A percentile compares a stretch with the other conserved stretches of the same genome.
Conservation (phyloP, 2,888 invertebrate species). For the Diarsia dahlii region DNA sequence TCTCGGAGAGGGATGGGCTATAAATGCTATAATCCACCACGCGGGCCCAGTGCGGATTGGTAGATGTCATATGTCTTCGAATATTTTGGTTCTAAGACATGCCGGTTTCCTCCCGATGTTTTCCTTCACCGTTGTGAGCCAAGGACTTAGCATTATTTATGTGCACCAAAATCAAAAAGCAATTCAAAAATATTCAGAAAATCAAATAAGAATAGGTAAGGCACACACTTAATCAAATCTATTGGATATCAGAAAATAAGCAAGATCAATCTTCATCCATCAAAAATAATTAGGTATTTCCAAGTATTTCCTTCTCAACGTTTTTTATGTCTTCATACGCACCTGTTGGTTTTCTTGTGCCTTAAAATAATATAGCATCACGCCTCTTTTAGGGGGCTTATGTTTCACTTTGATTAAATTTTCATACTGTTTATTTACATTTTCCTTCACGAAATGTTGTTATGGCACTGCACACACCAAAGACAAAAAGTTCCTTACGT, state of each 20-base stretch:
- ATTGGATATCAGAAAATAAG: constrained; percentile 10
- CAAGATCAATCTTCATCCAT: constrained; percentile 50
- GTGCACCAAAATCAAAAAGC: no score
- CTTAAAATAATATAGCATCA: constrained; percentile 1
- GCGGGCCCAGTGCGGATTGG: no score
- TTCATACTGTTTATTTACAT: not conserved
- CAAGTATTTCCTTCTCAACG: constrained; percentile 18
- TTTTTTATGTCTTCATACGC: constrained; percentile 25
- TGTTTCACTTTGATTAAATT: constrained; percentile 31
- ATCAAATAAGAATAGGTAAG: not conserved
- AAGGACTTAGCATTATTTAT: no score
- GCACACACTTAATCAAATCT: not conserved
- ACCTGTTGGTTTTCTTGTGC: constrained; percentile 20
- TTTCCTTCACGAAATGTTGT: constrained; percentile 8
- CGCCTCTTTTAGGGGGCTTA: constrained; percentile 4
- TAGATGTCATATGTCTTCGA: no score
- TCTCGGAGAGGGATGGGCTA: no score
- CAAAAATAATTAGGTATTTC: constrained; percentile 36
- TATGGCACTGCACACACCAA: not conserved
- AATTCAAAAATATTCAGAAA: not conserved
- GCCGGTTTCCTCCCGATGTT: no score
- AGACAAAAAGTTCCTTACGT: not conserved
- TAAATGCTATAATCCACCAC: no score
- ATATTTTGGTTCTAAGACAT: no score
- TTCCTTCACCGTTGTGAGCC: no score